phyloP scores from a whole-genome alignment of 2,797 vertebrate species.

The Gymnoscopelus braueri region DNA sequence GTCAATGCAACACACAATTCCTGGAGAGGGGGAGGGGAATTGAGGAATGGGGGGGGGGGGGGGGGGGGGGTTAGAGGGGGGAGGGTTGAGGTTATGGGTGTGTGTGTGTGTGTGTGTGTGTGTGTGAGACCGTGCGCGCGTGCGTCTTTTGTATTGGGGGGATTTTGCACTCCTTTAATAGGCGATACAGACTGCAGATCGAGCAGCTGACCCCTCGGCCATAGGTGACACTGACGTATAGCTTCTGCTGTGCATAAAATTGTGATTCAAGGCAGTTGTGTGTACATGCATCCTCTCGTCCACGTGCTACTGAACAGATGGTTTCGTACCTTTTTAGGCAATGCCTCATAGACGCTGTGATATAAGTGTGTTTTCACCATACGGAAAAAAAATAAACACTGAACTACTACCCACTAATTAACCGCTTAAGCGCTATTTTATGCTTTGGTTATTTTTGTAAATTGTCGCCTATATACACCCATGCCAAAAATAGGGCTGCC shows the following conservation, averaged over 20 bases:
- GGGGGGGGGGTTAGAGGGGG: conserved; percentile 28
- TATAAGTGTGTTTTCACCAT: neutral
- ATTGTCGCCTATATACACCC: neutral
- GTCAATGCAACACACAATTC: conserved; percentile 71
- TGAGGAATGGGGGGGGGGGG: conserved; percentile 43
- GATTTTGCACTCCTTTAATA: conserved; percentile 39
- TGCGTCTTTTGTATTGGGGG: conserved; percentile 72
- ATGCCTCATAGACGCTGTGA: neutral
- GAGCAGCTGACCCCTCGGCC: conserved; percentile 54
- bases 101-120: conserved; percentile 53
- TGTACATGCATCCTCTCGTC: neutral
- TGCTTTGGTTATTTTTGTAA: neutral
- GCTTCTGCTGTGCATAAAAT: neutral
- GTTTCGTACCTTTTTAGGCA: conserved; percentile 37
- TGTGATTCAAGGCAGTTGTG: neutral
- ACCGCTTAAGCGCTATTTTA: neutral
- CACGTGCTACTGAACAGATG: conserved; percentile 12
- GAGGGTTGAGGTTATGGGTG: conserved; percentile 62
- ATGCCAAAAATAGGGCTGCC: neutral
- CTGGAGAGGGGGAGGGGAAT: conserved; percentile 65
- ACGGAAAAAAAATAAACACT: conserved; percentile 21
- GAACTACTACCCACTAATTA: conserved; percentile 10
- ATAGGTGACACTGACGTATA: conserved; percentile 10
- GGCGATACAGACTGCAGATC: conserved; percentile 58
- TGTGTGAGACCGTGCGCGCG: conserved; percentile 30